Conservation (phyloP, 2,113 vertebrate genomes). For the Myrmophylax atrothorax region DNA sequence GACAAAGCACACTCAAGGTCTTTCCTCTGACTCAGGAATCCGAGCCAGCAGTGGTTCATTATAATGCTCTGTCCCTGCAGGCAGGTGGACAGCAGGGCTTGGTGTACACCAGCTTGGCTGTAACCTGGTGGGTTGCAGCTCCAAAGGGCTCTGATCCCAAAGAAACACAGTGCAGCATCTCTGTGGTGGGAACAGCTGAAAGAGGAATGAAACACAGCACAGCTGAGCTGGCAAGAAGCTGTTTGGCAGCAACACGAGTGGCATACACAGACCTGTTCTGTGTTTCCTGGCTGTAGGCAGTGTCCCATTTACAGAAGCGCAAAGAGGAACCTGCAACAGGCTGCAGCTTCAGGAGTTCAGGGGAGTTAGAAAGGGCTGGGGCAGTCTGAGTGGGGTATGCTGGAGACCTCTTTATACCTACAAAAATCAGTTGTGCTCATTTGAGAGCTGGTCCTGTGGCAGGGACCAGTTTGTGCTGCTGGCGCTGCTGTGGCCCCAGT, state of each 20-base stretch:
- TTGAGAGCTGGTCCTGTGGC: background rate
- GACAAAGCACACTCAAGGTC: background rate
- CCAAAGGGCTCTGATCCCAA: background rate
- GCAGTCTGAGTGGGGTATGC: background rate
- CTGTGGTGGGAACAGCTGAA: background rate
- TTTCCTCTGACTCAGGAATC: background rate
- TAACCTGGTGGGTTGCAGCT: background rate
- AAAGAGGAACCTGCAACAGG: background rate
- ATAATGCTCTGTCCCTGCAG: background rate
- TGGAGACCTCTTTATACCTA: background rate
- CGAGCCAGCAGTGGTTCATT: background rate
- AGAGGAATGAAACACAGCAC: background rate
- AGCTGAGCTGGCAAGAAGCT: background rate
- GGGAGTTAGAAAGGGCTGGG: background rate
- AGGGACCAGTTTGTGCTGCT: background rate
- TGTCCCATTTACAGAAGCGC: rapidly evolving
- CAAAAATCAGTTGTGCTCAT: background rate
- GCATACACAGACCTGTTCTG: background rate
- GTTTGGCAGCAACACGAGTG: background rate
- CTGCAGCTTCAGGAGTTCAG: background rate
- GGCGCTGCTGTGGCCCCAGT: rapidly evolving
- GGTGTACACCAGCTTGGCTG: rapidly evolving
- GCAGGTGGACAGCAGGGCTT: background rate
- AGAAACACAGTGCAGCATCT: background rate
- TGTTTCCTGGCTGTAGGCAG: background rate